Evolutionary conservation across 2,888 invertebrate species (phyloP).

Genomic region (Sarcophaga carnaria): DNA sequence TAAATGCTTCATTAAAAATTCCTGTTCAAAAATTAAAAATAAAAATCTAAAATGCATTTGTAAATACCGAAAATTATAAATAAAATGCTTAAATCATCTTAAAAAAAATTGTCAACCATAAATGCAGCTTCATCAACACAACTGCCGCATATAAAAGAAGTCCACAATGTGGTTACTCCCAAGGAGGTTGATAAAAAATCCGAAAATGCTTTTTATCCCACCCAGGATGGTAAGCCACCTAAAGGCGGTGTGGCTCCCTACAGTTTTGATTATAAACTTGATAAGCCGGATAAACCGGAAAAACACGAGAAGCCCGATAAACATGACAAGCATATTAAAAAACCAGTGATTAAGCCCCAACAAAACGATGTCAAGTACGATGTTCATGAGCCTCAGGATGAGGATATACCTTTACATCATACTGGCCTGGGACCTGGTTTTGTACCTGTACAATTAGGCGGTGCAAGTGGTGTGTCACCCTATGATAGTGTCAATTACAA

Average conservation of each 20-base stretch:
- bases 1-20: conserved; percentile 67
- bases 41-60: conserved; percentile 74
- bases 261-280: conserved; percentile 69
- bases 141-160: conserved; percentile 64
- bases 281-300: conserved; percentile 70
- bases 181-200: conserved; percentile 74
- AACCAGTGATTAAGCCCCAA: conserved; percentile 73
- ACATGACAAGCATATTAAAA: conserved; percentile 77
- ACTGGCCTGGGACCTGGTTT: conserved; percentile 74
- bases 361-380: conserved; percentile 80
- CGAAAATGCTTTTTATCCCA: conserved; percentile 79
- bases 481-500: conserved; percentile 79
- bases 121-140: conserved; percentile 65
- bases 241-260: conserved; percentile 71
- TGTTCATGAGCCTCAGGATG: conserved; percentile 77
- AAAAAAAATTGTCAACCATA: conserved; percentile 36
- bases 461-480: conserved; percentile 72
- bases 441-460: conserved; percentile 81
- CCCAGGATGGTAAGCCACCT: conserved; percentile 80
- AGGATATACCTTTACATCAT: conserved; percentile 73
- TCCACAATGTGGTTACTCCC: conserved; percentile 61
- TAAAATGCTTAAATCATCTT: conserved; percentile 40
- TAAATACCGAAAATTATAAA: conserved; percentile 74
- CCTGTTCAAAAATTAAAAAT: neutral
- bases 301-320: conserved; percentile 72